phyloP scores from a whole-genome alignment of 1,140 invertebrate genomes.

The Drosophila sechellia region DNA sequence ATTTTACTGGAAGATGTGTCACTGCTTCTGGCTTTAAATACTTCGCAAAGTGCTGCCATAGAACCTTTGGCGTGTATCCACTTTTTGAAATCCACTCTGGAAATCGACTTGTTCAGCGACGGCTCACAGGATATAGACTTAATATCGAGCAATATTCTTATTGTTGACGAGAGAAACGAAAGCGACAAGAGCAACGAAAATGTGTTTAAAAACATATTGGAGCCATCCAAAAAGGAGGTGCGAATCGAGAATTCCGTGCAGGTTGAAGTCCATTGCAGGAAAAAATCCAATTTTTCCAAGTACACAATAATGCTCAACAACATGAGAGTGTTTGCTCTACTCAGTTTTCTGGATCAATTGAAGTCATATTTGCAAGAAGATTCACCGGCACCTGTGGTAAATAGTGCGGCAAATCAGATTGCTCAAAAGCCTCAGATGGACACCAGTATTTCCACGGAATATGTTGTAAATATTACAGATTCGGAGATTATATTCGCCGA shows the following conservation, averaged over 20 bases:
- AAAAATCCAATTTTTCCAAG: slow-evolving; percentile 89
- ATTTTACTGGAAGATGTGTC: slow-evolving; percentile 95
- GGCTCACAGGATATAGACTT: slow-evolving; percentile 96
- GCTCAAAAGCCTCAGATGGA: slow-evolving; percentile 26
- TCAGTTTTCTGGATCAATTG: slow-evolving; percentile 96
- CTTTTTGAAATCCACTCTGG: slow-evolving; percentile 95
- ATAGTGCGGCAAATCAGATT: slow-evolving; percentile 5
- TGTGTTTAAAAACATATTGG: slow-evolving; percentile 95
- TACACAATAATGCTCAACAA: slow-evolving; percentile 97
- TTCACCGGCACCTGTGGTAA: slow-evolving; percentile 31
- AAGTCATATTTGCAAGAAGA: slow-evolving; percentile 90
- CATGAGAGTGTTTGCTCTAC: slow-evolving; percentile 96
- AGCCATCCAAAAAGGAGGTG: slow-evolving; percentile 88
- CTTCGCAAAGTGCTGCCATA: slow-evolving; percentile 59
- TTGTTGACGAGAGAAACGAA: slow-evolving; percentile 89
- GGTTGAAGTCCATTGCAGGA: slow-evolving; percentile 93
- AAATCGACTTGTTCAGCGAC: slow-evolving; percentile 94
- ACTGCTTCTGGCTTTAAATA: slow-evolving; percentile 87
- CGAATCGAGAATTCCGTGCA: slow-evolving; percentile 88
- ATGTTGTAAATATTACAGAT: slow-evolving; percentile 97
- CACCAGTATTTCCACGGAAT: slow-evolving; percentile 85
- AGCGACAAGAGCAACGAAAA: slow-evolving; percentile 86
- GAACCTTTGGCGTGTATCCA: slow-evolving; percentile 92
- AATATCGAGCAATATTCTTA: slow-evolving; percentile 95
- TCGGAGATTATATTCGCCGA: slow-evolving; percentile 98